Conservation (phyloP, 2,888 invertebrate genomes). For the Acanthopleura granulata region DNA sequence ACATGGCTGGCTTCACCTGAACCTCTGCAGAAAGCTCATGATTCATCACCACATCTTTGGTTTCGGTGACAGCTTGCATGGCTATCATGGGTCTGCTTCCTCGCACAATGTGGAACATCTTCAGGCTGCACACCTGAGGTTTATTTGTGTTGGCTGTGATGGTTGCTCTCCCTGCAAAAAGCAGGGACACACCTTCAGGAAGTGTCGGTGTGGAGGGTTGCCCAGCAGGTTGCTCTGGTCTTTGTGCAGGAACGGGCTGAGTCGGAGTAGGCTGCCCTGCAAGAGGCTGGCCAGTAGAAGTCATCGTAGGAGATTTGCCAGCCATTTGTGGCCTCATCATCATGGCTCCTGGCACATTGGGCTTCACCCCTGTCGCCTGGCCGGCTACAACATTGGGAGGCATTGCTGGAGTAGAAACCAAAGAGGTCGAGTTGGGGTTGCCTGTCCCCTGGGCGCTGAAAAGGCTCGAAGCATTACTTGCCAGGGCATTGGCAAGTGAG, state of each 20-base stretch:
- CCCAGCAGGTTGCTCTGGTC: background rate
- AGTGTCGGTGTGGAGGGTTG: background rate
- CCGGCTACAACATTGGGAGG: constrained; percentile 42
- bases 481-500: constrained; percentile 20
- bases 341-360: background rate
- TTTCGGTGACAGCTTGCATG: background rate
- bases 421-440: constrained; percentile 21
- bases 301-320: background rate
- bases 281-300: background rate
- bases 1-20: background rate
- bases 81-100: background rate
- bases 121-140: background rate
- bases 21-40: background rate
- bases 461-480: background rate
- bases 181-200: constrained; percentile 12
- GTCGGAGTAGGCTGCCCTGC: background rate
- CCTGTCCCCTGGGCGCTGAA: background rate
- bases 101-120: background rate
- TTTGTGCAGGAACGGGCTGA: background rate
- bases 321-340: background rate
- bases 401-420: constrained; percentile 32
- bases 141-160: background rate
- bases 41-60: background rate
- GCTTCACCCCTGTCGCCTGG: constrained; percentile 22
- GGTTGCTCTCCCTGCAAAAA: background rate